These are phyloP conservation scores for Leptarthrus brevirostris DNA, from an alignment of 2,888 invertebrate genomes.

Conservation along the genomic window DNA sequence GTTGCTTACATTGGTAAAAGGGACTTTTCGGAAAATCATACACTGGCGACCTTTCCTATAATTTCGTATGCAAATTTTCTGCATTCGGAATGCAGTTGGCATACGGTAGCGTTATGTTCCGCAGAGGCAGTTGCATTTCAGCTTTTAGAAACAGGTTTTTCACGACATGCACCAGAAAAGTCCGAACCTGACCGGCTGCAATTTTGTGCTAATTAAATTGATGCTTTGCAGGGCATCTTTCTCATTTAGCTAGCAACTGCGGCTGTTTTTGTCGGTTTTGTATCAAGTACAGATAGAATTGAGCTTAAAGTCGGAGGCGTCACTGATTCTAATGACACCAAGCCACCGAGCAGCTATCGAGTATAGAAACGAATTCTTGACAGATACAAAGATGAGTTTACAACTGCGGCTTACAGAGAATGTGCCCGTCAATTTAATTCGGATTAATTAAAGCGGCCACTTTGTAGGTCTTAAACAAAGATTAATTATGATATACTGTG, in stretches of 20 bases:
- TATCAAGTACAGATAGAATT: not conserved
- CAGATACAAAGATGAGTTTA: not conserved
- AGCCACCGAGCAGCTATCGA: too few relatives aligned
- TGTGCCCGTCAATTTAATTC: slow-evolving; percentile 50
- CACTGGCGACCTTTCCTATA: slow-evolving; percentile 47
- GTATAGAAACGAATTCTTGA: not conserved
- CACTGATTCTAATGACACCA: slow-evolving; percentile 18
- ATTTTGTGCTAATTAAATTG: slow-evolving; percentile 38
- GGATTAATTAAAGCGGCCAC: slow-evolving; percentile 52
- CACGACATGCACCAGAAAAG: not conserved
- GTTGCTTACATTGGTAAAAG: not conserved
- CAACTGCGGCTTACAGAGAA: slow-evolving; percentile 9
- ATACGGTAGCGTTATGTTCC: slow-evolving; percentile 19
- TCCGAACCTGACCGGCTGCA: not conserved
- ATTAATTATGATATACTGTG: slow-evolving; percentile 62
- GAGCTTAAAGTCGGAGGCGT: slow-evolving; percentile 18
- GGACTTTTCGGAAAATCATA: slow-evolving; percentile 38
- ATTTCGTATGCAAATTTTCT: slow-evolving; percentile 49
- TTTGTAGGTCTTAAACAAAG: slow-evolving; percentile 50
- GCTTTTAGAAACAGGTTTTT: slow-evolving; percentile 7
- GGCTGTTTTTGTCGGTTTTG: not conserved
- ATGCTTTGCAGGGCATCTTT: slow-evolving; percentile 45
- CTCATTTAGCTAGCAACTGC: slow-evolving; percentile 33
- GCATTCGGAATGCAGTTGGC: slow-evolving; percentile 2
- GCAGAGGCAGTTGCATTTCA: not conserved